Evolutionary conservation across 2,888 invertebrate genomes (phyloP).

Genomic region (Liposcelis brunnea): DNA sequence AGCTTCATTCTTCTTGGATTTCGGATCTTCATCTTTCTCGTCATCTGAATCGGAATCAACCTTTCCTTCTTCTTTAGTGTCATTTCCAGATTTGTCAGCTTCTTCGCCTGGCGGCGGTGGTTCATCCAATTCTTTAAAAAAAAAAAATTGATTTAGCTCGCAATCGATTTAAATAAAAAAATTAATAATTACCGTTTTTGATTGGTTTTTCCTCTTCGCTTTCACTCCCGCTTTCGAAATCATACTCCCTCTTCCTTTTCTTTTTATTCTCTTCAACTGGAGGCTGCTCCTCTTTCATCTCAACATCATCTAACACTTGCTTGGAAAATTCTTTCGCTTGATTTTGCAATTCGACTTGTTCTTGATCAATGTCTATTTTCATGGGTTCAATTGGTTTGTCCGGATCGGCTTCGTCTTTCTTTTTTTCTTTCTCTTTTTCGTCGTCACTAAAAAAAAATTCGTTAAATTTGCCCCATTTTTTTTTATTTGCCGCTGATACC

Average conservation of each 20-base stretch:
- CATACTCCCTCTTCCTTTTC: constrained; percentile 30
- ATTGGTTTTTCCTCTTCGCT: constrained; percentile 26
- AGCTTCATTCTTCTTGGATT: constrained; percentile 14
- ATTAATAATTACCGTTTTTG: neutral
- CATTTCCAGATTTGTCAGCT: constrained; percentile 23
- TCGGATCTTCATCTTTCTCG: constrained; percentile 13
- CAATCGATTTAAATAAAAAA: too few species aligned
- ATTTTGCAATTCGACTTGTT: constrained; percentile 33
- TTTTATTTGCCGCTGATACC: constrained; percentile 18
- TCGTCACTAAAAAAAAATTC: constrained; percentile 11
- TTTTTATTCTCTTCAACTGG: constrained; percentile 28
- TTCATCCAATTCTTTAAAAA: too few species aligned
- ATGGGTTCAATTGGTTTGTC: constrained; percentile 29
- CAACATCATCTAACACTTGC: constrained; percentile 22
- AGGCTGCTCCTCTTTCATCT: constrained; percentile 23
- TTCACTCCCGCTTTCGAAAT: constrained; percentile 28
- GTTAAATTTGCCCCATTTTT: constrained; percentile 18
- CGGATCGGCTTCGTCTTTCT: constrained; percentile 25
- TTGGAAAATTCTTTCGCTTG: constrained; percentile 35
- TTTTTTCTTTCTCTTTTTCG: constrained; percentile 26
- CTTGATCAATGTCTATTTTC: constrained; percentile 35
- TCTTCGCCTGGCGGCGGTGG: constrained; percentile 16
- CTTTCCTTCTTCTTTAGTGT: constrained; percentile 11
- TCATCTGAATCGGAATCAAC: neutral
- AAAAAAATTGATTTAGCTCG: neutral